Evolutionary conservation across 2,113 vertebrate genomes (phyloP), one percentile per base, ranked within the genome.

Genomic region (Lichenostomus cassidix): DNA sequence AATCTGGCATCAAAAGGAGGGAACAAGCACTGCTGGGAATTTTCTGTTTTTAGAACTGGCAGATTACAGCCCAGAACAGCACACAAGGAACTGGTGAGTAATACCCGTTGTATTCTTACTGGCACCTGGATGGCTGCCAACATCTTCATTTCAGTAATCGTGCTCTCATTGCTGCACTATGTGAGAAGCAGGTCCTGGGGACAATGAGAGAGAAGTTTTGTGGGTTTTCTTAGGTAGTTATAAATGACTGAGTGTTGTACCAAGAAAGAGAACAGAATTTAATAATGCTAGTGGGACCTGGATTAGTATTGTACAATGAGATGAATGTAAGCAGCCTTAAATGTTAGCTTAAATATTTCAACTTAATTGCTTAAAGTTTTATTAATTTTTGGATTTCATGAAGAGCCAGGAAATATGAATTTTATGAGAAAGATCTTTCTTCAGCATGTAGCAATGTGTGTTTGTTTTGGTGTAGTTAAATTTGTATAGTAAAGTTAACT

Each of bases 41-140:
- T 82, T 18, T 12, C 37, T 58, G 37, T 21, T 94, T 95, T 89
- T 86, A 81, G 86, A 85, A 58, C 47, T 80, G n/a, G 0, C 33
- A 77, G 83, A 90, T 97, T 90, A 77, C 42, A 85, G 39, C 52
- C 23, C 52, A 63, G 76, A 86, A 80, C 39, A 71, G 59, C 75
- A 35, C 75, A 77, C 0, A 5, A 83, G 82, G 55, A 93, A 15
- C 37, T 80, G 91, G 76, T 96, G 92, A 94, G 75, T 92, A 94
- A 95, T 81, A 83, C 59, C 27, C 5, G 0, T 44, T 92, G 77
- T 75, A 69, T 94, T 44, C 89, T 79, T 95, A 41, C 56, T 92
- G 92, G 88, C 89, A 79, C n/a, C 77, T 97, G 94, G 86, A 70
- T 55, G 65, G 49, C 68, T 94, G 94, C 92, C 94, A 91, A 69